Conservation (phyloP, 2,797 vertebrate genomes). For the Tapirus indicus region DNA sequence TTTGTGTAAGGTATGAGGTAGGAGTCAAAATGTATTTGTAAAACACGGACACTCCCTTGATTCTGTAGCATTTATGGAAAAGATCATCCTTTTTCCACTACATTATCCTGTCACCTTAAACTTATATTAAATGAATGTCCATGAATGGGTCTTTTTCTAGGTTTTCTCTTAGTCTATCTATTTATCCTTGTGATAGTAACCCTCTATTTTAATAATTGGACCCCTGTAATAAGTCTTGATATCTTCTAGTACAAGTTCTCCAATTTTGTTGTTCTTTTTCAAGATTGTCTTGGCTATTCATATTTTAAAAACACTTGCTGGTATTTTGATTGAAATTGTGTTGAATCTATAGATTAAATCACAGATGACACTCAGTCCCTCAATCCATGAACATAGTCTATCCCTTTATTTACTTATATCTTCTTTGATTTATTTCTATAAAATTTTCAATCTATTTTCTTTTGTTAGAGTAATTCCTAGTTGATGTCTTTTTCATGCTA, state of each 20-base stretch:
- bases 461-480: neutral
- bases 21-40: neutral
- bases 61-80: neutral
- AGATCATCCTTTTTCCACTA: neutral
- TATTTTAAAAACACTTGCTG: neutral
- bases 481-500: neutral
- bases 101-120: neutral
- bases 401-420: neutral
- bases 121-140: too few relatives aligned
- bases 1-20: neutral
- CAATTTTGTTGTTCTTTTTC: neutral
- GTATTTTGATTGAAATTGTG: neutral
- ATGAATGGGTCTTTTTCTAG: neutral
- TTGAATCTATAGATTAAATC: neutral
- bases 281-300: neutral
- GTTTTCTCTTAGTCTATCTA: neutral
- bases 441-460: neutral
- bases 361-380: neutral
- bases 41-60: neutral
- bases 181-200: neutral
- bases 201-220: neutral
- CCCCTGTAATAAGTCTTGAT: neutral
- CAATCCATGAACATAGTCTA: neutral
- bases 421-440: neutral
- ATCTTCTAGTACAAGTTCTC: neutral